Base-by-base conservation (phyloP, 2,888 invertebrate species). In the Hydrotaea diabolus region DNA sequence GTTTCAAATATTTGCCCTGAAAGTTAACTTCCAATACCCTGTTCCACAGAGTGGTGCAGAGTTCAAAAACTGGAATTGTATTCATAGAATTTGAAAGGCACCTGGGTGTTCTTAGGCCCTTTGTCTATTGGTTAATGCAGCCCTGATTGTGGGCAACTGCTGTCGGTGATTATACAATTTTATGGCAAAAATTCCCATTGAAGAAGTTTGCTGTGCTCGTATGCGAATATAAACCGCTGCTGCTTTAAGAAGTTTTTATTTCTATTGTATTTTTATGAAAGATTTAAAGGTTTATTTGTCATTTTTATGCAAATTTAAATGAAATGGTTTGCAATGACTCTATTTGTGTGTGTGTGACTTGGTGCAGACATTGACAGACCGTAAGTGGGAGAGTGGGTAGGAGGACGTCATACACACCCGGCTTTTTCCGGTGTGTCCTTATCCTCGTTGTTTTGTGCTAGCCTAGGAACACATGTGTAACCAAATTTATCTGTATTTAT, bases 301-400 rank as follows among this genome's bases (percentile, higher is more conserved):
- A 77, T 31, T 77, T 77, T 62, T n/a, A 77, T 77, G 77, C 77
- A 77, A 77, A 77, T 77, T 66, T 71, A 69, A 23, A 57, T 77
- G 43, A 55, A 49, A 66, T 64, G 21, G 17, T 23, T 53, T 66
- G 66, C 31, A 69, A 59, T 71, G 71, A 43, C 69, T 71, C 43
- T 31, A 77, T 71, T 71, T 62, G 46, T 66, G 36, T 49, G 31
- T 53, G 39, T 39, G 8, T 39, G 39, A n/a, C n/a, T 39, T 39
- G 2, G 31, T 7, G 39, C 1, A 39, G 9, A 39, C 7, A 39
- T 39, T 3, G 21, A 53, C 46, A 53, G 31, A 53, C 53, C n/a
- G n/a, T n/a, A n/a, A 53, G 17, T 2, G n/a, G 31, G 31, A 31
- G 31, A 7, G 31, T 4, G 31, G 31, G 31, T 2, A 53, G 2